phyloP scores from a whole-genome alignment of 2,113 vertebrate species.

The Plecturocebus donacophilus region DNA sequence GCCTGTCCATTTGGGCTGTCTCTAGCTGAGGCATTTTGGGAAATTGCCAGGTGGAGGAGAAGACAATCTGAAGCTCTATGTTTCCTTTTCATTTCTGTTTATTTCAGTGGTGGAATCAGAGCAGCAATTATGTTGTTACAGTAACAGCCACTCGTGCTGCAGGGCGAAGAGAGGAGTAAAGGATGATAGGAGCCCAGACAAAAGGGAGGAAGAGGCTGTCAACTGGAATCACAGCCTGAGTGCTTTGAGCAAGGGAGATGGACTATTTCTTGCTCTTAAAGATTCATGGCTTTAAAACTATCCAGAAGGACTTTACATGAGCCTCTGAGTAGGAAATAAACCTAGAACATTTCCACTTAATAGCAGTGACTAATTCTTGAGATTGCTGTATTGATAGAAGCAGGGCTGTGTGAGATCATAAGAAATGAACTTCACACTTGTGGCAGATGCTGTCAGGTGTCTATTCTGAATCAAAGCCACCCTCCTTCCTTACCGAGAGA shows the following conservation, averaged over 20 bases:
- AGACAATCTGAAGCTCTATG: neutral
- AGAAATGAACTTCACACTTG: neutral
- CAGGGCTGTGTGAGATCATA: neutral
- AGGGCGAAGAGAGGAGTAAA: neutral
- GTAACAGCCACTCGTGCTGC: neutral
- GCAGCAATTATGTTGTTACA: neutral
- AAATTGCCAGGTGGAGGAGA: neutral
- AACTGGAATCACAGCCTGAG: accelerated
- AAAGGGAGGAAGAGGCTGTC: accelerated
- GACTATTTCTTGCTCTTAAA: neutral
- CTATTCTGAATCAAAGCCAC: neutral
- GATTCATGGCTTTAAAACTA: neutral
- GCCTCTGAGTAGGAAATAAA: neutral
- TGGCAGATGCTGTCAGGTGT: neutral
- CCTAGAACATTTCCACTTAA: neutral
- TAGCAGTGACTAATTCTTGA: neutral
- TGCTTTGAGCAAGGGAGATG: accelerated
- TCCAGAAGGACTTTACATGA: neutral
- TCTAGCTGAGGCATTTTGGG: neutral
- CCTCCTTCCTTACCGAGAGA: neutral
- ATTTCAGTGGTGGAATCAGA: neutral
- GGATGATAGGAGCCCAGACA: neutral
- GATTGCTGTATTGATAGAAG: neutral
- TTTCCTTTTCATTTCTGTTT: slow-evolving; percentile 18
- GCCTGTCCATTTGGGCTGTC: neutral